Evolutionary conservation across 2,888 invertebrate species (phyloP), one percentile per base, ranked within the genome.

Genomic region (Stenchaetothrips biformis): DNA sequence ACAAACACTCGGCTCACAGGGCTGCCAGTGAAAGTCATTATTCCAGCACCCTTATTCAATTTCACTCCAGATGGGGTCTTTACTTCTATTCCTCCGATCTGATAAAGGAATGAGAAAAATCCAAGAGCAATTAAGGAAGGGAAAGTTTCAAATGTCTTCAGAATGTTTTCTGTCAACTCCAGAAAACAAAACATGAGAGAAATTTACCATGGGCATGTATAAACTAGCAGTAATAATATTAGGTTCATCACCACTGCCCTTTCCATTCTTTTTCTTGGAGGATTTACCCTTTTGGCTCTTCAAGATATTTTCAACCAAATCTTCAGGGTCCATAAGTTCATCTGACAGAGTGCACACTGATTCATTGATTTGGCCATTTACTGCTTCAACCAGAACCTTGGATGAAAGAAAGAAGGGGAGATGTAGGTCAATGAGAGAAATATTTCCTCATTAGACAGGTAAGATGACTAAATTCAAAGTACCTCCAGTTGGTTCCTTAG

Each of bases 401-500:
- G 37, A 37, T 37, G 37, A 37, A 37, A 37, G 37, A 37, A 4
- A 37, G 37, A 4, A 4, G 37, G 4, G 37, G 37, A 4, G 37
- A 37, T 37, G 37, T 2, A 37, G 37, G 4, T 4, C 37, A 37
- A 37, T 37, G 37, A 4, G 37, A 37, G 4, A 2, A 37, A 37
- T 37, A 37, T 37, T 37, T 37, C 4, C 37, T 2, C 4, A 37
- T 37, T 1, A 37, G 37, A 37, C 4, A 4, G 37, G 2, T 37
- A 37, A 37, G 37, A 37, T 37, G 4, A 4, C 37, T 4, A 37
- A 37, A 37, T 4, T 37, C 37, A 37, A 37, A 37, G 81, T 87
- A 92, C 92, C 88, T 92, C 90, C 85, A 93, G 89, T 85, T 93
- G 92, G 84, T 91, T 91, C 84, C 91, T 92, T 7, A 94, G 89